A percentile compares a stretch with the other conserved stretches of the same genome.
phyloP scores from a whole-genome alignment of 2,113 vertebrate species.

The Catharus bicknelli region DNA sequence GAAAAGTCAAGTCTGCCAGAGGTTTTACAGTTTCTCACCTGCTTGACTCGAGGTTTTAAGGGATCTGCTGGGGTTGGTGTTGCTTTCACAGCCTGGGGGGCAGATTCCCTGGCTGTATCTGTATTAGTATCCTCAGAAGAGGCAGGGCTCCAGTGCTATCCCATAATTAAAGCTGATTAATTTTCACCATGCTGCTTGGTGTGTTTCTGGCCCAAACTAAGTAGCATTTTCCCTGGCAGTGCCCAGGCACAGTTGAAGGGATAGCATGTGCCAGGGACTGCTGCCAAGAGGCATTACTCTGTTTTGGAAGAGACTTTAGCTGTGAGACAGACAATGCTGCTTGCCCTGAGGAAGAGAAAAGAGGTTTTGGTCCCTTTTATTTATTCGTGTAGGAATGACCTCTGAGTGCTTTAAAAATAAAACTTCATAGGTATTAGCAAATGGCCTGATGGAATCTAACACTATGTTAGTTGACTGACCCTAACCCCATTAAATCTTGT shows the following conservation, averaged over 20 bases:
- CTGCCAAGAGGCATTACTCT: slow-evolving; percentile 31
- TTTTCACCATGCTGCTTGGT: slow-evolving; percentile 26
- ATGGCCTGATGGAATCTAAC: neutral
- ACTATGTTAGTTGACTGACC: neutral
- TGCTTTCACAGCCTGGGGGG: neutral
- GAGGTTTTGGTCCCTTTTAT: neutral
- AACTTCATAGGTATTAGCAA: neutral
- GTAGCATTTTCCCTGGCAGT: neutral
- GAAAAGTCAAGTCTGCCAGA: neutral
- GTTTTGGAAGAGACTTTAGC: neutral
- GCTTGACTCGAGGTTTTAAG: neutral
- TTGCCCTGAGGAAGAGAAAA: neutral
- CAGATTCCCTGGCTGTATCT: neutral
- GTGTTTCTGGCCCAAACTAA: neutral
- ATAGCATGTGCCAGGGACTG: neutral
- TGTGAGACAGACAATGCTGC: neutral
- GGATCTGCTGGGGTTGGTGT: neutral
- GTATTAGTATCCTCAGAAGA: neutral
- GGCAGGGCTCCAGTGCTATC: neutral
- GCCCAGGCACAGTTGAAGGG: neutral
- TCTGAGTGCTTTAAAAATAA: slow-evolving; percentile 17
- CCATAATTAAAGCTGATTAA: slow-evolving; percentile 8
- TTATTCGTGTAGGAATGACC: neutral
- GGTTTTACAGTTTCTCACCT: neutral
- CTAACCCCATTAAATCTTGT: neutral